Evolutionary conservation across 1,140 invertebrate genomes (phyloP).

Genomic region (Asobara japonica): DNA sequence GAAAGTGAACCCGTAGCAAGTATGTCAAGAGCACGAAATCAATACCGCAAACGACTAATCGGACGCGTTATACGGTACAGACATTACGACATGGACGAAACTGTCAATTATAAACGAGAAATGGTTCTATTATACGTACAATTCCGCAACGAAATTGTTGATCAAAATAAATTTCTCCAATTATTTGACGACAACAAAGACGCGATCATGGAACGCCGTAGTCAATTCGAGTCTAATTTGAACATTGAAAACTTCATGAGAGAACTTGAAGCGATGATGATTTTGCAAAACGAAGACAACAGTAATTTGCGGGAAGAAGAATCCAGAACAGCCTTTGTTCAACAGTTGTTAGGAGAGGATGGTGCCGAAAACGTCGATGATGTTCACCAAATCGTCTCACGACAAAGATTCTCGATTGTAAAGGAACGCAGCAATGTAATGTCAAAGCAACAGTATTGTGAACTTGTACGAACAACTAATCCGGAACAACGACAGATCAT

Average conservation of each 20-base stretch:
- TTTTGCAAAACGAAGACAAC: constrained; percentile 31
- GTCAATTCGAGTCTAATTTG: background rate
- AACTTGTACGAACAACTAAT: constrained; percentile 18
- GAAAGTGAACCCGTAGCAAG: constrained; percentile 48
- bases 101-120: background rate
- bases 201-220: background rate
- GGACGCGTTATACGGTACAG: background rate
- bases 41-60: constrained; percentile 17
- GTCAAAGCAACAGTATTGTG: background rate
- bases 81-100: background rate
- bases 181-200: background rate
- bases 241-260: constrained; percentile 39
- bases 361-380: background rate
- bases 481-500: constrained; percentile 29
- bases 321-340: constrained; percentile 19
- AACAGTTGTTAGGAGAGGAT: background rate
- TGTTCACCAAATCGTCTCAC: background rate
- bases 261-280: constrained; percentile 49
- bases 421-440: background rate
- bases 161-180: background rate
- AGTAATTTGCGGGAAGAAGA: background rate
- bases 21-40: constrained; percentile 48
- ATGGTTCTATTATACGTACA: background rate
- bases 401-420: constrained; percentile 4
- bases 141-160: background rate